A percentile compares a stretch with the other conserved stretches of the same genome.
These are phyloP conservation scores for Corythoichthys haematopterus DNA, from an alignment of 2,113 vertebrate genomes.

Conservation along the genomic window DNA sequence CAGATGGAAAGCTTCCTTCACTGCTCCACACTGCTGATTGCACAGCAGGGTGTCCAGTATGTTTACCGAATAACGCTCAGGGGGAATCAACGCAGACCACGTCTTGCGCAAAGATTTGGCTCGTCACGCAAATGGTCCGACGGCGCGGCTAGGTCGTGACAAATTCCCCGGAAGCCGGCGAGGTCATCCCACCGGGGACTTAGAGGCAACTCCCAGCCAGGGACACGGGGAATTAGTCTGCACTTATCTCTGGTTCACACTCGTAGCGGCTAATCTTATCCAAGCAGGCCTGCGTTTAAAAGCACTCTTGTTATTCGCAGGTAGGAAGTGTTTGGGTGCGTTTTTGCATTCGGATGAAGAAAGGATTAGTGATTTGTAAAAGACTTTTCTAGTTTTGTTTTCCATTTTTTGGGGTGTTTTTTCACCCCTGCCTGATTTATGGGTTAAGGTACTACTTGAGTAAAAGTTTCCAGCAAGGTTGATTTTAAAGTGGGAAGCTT, in stretches of 20 bases:
- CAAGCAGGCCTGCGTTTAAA: constrained; percentile 32
- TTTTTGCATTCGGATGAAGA: constrained; percentile 15
- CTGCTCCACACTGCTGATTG: constrained; percentile 41
- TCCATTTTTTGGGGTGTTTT: background rate
- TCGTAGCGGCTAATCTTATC: constrained; percentile 57
- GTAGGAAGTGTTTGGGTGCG: constrained; percentile 19
- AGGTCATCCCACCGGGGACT: constrained; percentile 40
- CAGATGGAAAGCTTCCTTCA: constrained; percentile 40
- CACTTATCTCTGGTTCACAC: constrained; percentile 64
- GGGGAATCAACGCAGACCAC: background rate
- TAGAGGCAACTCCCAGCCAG: constrained; percentile 32
- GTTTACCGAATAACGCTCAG: background rate
- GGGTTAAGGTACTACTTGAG: background rate
- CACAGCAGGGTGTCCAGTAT: constrained; percentile 47
- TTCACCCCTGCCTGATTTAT: background rate
- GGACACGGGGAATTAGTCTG: constrained; percentile 47
- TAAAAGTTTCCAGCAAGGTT: background rate
- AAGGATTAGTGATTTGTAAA: constrained; percentile 32
- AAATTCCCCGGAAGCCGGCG: constrained; percentile 21
- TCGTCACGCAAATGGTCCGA: background rate
- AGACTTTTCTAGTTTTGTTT: constrained; percentile 37
- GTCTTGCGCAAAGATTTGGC: constrained; percentile 9
- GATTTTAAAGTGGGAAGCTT: background rate
- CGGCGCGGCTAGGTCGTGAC: background rate
- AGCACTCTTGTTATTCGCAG: constrained; percentile 33